Conservation (phyloP, 2,113 vertebrate genomes). For the Dryoscopus gambensis region DNA sequence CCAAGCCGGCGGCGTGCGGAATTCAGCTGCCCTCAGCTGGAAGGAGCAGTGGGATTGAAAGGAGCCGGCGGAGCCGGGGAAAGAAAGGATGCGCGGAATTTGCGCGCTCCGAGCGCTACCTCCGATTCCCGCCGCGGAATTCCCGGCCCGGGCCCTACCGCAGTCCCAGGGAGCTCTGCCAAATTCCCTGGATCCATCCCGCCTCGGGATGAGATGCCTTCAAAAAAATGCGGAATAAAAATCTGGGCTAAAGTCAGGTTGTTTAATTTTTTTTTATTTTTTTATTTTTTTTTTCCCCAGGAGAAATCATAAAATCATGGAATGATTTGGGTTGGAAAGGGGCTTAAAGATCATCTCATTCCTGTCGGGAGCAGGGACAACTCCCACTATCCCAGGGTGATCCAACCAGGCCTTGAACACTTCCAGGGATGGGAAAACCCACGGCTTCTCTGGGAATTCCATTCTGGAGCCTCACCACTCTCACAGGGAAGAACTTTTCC, state of each 20-base stretch:
- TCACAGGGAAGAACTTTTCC: neutral
- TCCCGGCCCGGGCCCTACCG: neutral
- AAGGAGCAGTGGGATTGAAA: constrained; percentile 50
- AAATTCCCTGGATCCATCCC: neutral
- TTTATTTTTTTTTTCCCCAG: no score
- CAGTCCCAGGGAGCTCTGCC: neutral
- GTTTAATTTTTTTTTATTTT: neutral
- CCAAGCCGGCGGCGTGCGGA: neutral
- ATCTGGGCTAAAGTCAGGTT: neutral
- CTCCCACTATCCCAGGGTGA: accelerated
- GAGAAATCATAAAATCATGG: neutral
- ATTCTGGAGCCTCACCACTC: neutral
- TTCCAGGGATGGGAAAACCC: neutral
- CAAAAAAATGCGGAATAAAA: accelerated
- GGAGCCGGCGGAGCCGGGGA: neutral
- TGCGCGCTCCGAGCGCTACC: neutral
- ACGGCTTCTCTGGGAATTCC: neutral
- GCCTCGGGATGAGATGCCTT: accelerated
- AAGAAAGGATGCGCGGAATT: neutral
- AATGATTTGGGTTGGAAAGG: neutral
- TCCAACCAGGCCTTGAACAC: neutral
- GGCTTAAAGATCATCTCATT: neutral
- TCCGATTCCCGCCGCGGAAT: neutral
- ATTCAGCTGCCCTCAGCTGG: constrained; percentile 61
- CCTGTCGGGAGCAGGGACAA: accelerated